These are phyloP conservation scores for Chionodraco myersi DNA, from an alignment of 2,113 vertebrate genomes.

Conservation along the genomic window DNA sequence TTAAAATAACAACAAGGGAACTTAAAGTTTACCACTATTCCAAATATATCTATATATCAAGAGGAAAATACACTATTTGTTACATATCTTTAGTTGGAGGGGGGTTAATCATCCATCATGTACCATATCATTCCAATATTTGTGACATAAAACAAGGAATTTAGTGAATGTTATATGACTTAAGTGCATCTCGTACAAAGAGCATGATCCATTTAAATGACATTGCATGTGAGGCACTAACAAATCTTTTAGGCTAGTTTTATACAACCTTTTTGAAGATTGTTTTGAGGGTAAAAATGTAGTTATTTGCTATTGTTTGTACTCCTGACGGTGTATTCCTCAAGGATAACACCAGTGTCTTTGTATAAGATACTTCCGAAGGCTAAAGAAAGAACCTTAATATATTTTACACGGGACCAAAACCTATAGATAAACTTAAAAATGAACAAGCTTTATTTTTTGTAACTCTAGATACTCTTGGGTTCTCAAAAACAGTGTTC, in stretches of 20 bases:
- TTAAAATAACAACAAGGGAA: background rate
- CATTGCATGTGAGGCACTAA: constrained; percentile 75
- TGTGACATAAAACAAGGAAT: constrained; percentile 47
- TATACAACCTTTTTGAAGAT: constrained; percentile 65
- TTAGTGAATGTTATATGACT: constrained; percentile 52
- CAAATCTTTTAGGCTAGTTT: constrained; percentile 70
- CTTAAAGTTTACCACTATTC: constrained; percentile 26
- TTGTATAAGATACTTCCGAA: constrained; percentile 61
- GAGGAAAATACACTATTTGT: constrained; percentile 16
- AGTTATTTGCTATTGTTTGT: constrained; percentile 67
- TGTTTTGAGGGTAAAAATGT: constrained; percentile 50
- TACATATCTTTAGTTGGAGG: constrained; percentile 29
- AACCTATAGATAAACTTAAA: constrained; percentile 58
- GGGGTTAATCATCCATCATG: constrained; percentile 12
- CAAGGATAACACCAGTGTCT: constrained; percentile 51
- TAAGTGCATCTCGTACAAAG: constrained; percentile 67
- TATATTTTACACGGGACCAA: constrained; percentile 72
- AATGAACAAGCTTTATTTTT: constrained; percentile 69
- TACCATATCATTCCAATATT: constrained; percentile 42
- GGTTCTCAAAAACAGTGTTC: constrained; percentile 33
- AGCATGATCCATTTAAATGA: constrained; percentile 70
- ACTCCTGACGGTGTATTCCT: constrained; percentile 53
- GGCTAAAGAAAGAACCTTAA: constrained; percentile 41
- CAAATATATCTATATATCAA: background rate
- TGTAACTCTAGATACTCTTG: constrained; percentile 55